Evolutionary conservation across 2,797 vertebrate species (phyloP).

Genomic region (Sebastes vulpes): DNA sequence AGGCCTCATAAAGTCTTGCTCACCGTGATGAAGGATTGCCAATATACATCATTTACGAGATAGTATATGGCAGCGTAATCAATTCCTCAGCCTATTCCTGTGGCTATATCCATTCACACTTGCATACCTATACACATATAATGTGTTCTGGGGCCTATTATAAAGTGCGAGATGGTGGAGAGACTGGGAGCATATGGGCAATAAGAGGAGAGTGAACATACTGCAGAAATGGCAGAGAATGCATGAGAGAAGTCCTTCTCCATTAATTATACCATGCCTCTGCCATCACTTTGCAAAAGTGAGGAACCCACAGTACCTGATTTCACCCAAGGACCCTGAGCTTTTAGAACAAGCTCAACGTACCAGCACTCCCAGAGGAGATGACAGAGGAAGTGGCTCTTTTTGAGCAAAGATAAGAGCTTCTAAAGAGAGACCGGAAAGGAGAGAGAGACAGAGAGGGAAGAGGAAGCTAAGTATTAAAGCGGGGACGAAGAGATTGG

Average conservation of each 20-base stretch:
- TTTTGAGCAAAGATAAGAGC: conserved; percentile 54
- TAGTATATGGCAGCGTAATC: conserved; percentile 35
- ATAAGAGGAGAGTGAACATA: not conserved
- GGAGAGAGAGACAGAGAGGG: conserved; percentile 4
- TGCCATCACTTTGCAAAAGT: conserved; percentile 27
- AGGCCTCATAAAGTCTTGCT: conserved; percentile 44
- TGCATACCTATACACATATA: not conserved
- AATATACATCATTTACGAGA: conserved; percentile 40
- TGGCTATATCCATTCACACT: conserved; percentile 36
- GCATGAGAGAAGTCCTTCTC: not conserved
- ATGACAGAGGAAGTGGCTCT: conserved; percentile 36
- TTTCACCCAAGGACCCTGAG: conserved; percentile 40
- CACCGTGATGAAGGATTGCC: conserved; percentile 29
- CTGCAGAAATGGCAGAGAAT: not conserved
- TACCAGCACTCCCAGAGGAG: conserved; percentile 32
- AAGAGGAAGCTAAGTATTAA: conserved; percentile 44
- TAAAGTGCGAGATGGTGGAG: not conserved
- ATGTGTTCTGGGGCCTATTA: not conserved
- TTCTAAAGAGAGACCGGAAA: conserved; percentile 46
- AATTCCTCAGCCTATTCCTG: conserved; percentile 43
- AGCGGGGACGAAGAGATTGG: conserved; percentile 51
- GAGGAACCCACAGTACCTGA: conserved; percentile 20
- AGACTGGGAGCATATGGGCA: not conserved
- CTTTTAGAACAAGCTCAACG: conserved; percentile 36
- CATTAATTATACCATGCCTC: conserved; percentile 42